phyloP scores from a whole-genome alignment of 2,113 vertebrate genomes.

The Megalops atlanticus region DNA sequence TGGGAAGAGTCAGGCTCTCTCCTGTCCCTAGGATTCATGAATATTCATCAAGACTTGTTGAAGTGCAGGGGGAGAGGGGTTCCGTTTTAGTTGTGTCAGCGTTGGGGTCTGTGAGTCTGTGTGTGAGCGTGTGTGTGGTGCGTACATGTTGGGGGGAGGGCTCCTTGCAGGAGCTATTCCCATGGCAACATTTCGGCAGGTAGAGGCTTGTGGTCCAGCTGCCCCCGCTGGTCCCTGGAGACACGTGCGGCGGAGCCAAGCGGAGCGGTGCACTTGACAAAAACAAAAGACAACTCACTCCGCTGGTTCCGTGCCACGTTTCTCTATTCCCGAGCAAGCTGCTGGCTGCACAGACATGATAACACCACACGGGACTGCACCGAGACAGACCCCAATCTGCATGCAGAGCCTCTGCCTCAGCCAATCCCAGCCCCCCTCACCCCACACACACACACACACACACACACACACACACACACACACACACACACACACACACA shows the following conservation, averaged over 20 bases:
- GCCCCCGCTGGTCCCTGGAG: constrained; percentile 69
- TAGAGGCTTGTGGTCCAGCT: constrained; percentile 70
- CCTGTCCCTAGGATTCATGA: constrained; percentile 71
- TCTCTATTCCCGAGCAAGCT: constrained; percentile 93
- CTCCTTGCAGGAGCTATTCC: constrained; percentile 55
- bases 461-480: too few relatives aligned
- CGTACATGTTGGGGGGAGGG: constrained; percentile 34
- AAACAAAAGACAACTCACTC: constrained; percentile 97
- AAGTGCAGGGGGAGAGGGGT: constrained; percentile 50
- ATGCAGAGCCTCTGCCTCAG: constrained; percentile 91
- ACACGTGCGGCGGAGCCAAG: constrained; percentile 35
- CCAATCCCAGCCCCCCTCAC: constrained; percentile 76
- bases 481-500: too few relatives aligned
- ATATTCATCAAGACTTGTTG: constrained; percentile 79
- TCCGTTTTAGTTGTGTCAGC: too few relatives aligned
- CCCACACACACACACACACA: too few relatives aligned
- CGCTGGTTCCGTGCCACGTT: constrained; percentile 91
- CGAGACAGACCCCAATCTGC: constrained; percentile 80
- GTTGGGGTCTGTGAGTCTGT: not conserved
- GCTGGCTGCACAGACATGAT: constrained; percentile 89
- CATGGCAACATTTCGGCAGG: constrained; percentile 81
- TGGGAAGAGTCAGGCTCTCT: constrained; percentile 34
- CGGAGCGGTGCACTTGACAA: constrained; percentile 82
- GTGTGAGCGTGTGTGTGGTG: not conserved
- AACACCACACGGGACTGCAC: constrained; percentile 75